Evolutionary conservation across 2,888 invertebrate genomes (phyloP).

Genomic region (Cryptophagus acutangulus): DNA sequence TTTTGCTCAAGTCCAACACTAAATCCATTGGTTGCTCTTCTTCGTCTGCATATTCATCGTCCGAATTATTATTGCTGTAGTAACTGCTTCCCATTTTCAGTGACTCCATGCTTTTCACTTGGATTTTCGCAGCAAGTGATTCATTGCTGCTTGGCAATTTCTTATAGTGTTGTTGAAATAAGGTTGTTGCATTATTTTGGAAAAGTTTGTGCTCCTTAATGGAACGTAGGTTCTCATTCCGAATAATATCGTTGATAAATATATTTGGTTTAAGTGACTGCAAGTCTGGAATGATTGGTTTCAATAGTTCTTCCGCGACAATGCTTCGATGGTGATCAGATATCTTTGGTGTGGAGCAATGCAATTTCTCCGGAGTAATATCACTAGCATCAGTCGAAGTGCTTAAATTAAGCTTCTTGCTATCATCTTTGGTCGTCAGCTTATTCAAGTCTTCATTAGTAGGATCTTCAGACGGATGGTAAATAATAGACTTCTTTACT

Average conservation of each 20-base stretch:
- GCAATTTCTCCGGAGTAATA: conserved; percentile 33
- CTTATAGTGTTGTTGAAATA: too few species aligned
- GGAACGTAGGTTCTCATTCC: conserved; percentile 33
- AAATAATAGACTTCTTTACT: conserved; percentile 81
- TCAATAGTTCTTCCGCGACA: conserved; percentile 9
- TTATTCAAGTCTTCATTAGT: conserved; percentile 68
- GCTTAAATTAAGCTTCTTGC: conserved; percentile 47
- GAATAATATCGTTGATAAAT: conserved; percentile 29
- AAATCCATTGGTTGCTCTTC: conserved; percentile 44
- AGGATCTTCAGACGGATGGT: conserved; percentile 81
- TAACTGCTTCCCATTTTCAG: conserved; percentile 53
- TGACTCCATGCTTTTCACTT: conserved; percentile 58
- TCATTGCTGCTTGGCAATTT: conserved; percentile 4
- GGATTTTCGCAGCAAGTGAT: conserved; percentile 41
- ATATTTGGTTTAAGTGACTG: conserved; percentile 32
- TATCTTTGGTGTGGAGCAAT: conserved; percentile 42
- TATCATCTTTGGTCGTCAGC: conserved; percentile 51
- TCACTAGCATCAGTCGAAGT: conserved; percentile 20
- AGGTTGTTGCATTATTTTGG: conserved; percentile 24
- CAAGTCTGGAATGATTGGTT: conserved; percentile 28
- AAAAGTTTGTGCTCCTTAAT: conserved; percentile 31
- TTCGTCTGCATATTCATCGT: conserved; percentile 28
- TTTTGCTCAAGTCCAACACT: conserved; percentile 78
- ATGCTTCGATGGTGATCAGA: conserved; percentile 22
- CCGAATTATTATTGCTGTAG: conserved; percentile 44